Percentiles rank a stretch among this genome's conserved stretches.
phyloP scores from a whole-genome alignment of 2,113 vertebrate species.

The Agapornis roseicollis region DNA sequence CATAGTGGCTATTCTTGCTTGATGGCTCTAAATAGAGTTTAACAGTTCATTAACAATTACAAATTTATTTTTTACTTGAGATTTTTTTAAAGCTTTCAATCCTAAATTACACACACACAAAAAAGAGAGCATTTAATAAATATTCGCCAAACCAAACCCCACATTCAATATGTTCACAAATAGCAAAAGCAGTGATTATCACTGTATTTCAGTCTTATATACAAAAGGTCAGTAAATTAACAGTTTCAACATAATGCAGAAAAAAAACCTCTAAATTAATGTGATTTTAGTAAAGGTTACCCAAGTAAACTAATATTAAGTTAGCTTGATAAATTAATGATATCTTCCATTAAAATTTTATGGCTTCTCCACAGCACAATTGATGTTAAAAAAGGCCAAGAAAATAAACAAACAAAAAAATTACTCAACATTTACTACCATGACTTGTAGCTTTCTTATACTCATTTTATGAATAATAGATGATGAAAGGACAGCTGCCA shows the following conservation, averaged over 20 bases:
- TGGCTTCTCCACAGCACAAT: background rate
- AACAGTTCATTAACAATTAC: background rate
- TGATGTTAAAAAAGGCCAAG: background rate
- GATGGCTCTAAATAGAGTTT: conserved; percentile 84
- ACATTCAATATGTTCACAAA: background rate
- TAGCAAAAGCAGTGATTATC: background rate
- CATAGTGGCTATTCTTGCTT: conserved; percentile 92
- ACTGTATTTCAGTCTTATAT: background rate
- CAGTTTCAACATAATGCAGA: background rate
- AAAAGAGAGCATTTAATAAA: background rate
- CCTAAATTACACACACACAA: background rate
- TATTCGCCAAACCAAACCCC: background rate
- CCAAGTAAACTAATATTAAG: background rate
- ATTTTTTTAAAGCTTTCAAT: background rate
- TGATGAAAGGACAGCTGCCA: background rate
- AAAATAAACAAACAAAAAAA: background rate
- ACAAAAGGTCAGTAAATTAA: background rate
- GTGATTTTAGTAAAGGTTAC: background rate
- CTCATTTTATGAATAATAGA: background rate
- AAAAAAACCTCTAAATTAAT: background rate
- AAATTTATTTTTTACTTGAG: background rate
- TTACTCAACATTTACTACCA: background rate
- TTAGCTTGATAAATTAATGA: background rate
- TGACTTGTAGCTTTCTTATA: background rate
- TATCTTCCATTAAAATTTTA: background rate